These are phyloP conservation scores for Drosophila ezoana DNA, from an alignment of 2,888 invertebrate genomes.

Conservation along the genomic window DNA sequence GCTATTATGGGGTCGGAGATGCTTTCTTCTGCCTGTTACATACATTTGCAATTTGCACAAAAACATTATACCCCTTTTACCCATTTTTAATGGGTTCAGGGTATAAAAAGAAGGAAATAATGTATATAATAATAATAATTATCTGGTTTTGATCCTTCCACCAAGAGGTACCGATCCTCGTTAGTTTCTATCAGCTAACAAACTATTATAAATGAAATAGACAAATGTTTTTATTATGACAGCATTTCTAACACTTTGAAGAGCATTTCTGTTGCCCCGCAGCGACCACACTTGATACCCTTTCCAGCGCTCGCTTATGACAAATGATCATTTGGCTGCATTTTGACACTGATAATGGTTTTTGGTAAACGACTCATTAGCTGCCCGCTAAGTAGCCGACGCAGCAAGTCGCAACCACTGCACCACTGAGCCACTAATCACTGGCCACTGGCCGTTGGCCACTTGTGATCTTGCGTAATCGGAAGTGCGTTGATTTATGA, in stretches of 20 bases:
- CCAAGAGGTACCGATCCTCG: too few species aligned
- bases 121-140: too few species aligned
- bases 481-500: conserved; percentile 78
- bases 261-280: conserved; percentile 1
- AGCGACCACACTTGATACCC: conserved; percentile 1
- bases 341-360: conserved; percentile 78
- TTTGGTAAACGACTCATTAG: conserved; percentile 77
- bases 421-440: too few species aligned
- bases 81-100: too few species aligned
- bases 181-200: background rate
- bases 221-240: conserved; percentile 13
- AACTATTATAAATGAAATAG: background rate
- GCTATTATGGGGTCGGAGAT: too few species aligned
- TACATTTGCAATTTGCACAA: too few species aligned
- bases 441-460: background rate
- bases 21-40: too few species aligned
- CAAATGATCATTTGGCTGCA: conserved; percentile 58
- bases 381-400: conserved; percentile 50
- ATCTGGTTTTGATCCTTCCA: too few species aligned
- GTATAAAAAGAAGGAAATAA: too few species aligned
- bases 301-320: conserved; percentile 46
- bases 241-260: conserved; percentile 37
- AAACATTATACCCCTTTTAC: too few species aligned
- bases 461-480: conserved; percentile 56
- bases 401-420: conserved; percentile 7